phyloP scores from a whole-genome alignment of 2,113 vertebrate genomes.

The Dunckerocampus dactyliophorus region DNA sequence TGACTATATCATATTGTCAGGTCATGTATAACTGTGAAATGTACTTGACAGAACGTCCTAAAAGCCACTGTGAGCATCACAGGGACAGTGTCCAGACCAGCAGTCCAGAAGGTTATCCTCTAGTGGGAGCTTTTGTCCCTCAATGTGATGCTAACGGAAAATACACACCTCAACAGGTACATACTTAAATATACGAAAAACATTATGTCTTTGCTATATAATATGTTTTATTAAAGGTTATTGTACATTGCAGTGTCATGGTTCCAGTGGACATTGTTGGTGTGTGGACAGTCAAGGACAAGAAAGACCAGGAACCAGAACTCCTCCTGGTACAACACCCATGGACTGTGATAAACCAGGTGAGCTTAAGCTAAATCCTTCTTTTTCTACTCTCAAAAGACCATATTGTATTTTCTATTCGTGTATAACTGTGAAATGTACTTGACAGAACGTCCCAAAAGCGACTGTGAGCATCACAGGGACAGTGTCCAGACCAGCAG shows the following conservation, averaged over 20 bases:
- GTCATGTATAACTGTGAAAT: constrained; percentile 1
- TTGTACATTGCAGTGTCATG: constrained; percentile 30
- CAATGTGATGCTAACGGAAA: too few relatives aligned
- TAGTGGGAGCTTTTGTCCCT: too few relatives aligned
- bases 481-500: constrained; percentile 38
- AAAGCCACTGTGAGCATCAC: too few relatives aligned
- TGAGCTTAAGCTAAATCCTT: constrained; percentile 3
- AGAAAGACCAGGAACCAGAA: constrained; percentile 76
- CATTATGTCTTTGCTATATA: neutral
- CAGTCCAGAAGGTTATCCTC: too few relatives aligned
- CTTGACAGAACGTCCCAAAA: too few relatives aligned
- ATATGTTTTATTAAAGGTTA: neutral
- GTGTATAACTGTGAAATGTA: too few relatives aligned
- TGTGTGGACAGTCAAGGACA: constrained; percentile 75
- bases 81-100: too few relatives aligned
- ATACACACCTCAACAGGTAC: constrained; percentile 57
- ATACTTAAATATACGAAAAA: neutral
- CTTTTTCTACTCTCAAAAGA: neutral
- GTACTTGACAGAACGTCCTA: constrained; percentile 65
- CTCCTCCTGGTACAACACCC: constrained; percentile 35
- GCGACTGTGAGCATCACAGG: constrained; percentile 69
- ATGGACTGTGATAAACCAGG: constrained; percentile 60
- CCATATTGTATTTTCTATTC: too few relatives aligned
- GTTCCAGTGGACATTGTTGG: constrained; percentile 81
- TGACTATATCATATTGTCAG: neutral